Base-by-base conservation (phyloP, 2,888 invertebrate species). In the Leptopilina syphax region DNA sequence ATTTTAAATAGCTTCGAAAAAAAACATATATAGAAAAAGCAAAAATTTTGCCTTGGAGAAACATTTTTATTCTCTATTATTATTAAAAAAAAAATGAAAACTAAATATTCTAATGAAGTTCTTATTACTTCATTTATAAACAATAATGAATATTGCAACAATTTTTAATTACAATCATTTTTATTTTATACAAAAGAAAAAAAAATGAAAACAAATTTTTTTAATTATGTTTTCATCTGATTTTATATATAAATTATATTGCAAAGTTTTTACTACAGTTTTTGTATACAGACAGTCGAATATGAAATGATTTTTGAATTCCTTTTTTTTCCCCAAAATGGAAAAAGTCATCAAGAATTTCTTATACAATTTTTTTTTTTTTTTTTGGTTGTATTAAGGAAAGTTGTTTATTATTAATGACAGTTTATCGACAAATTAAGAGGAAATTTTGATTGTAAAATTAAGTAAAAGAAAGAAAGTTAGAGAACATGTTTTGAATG, bases 401-500 rank as follows among this genome's bases (percentile, higher is more conserved):
- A 57, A 27, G 50, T 57, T 73, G 57, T 73, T 44, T 9, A 57
- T 73, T 54, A 63, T 9, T 24, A 24, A 24, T 24, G 9, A 8
- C 18, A 63, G 9, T 24, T 24, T 18, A 24, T 3, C 18, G 44
- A 44, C 44, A 44, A 44, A 6, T 8, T 44, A 44, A 63, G 63
- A 63, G 24, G 8, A 24, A 24, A 63, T 24, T 63, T 63, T 24
- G n/a, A 63, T 18, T 63, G 50, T 73, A 34, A 8, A 73, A 41
- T 73, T 13, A 34, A 34, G 57, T 57, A 73, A 73, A 73, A 70
- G 44, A 57, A 57, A 57, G 12, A 50, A 12, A 13, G 70, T 50
- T 57, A 9, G 34, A 57, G 73, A 54, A 57, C 41, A 73, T 60
- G 77, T 79, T 84, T 81, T 77, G 79, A 83, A 81, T 79, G 79